Percentiles rank a stretch among this genome's conserved stretches.
These are phyloP conservation scores for Syngnathus typhle DNA, from an alignment of 2,113 vertebrate species.

Conservation along the genomic window DNA sequence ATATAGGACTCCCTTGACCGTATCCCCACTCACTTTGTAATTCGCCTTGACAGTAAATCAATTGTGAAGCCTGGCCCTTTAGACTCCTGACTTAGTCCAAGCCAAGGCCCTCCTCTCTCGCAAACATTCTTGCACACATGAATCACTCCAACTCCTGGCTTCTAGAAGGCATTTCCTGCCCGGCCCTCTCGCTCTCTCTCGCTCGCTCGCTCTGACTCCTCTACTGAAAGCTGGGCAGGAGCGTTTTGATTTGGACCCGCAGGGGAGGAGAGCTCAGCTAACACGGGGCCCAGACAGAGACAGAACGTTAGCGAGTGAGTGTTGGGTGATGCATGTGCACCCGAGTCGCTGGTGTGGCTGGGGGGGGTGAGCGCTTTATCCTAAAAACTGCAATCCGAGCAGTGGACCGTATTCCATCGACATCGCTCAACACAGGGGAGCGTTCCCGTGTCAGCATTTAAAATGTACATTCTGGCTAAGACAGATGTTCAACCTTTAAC, in stretches of 20 bases:
- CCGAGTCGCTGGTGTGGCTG: slow-evolving; percentile 30
- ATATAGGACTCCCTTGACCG: slow-evolving; percentile 86
- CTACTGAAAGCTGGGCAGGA: slow-evolving; percentile 79
- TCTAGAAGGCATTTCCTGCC: slow-evolving; percentile 95
- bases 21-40: slow-evolving; percentile 87
- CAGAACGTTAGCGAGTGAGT: slow-evolving; percentile 37
- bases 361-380: slow-evolving; percentile 45
- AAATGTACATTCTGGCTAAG: slow-evolving; percentile 54
- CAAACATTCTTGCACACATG: slow-evolving; percentile 85
- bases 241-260: slow-evolving; percentile 79
- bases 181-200: slow-evolving; percentile 67
- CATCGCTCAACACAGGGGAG: slow-evolving; percentile 37
- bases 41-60: slow-evolving; percentile 96
- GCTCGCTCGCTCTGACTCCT: slow-evolving; percentile 52
- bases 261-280: slow-evolving; percentile 57
- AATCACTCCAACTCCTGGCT: slow-evolving; percentile 95
- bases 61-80: slow-evolving; percentile 87
- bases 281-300: slow-evolving; percentile 32
- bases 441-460: slow-evolving; percentile 37
- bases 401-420: slow-evolving; percentile 44
- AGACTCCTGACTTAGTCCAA: slow-evolving; percentile 66
- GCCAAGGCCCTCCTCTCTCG: slow-evolving; percentile 68
- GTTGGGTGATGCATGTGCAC: slow-evolving; percentile 55
- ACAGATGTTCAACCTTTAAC: slow-evolving; percentile 52
- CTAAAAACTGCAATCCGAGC: slow-evolving; percentile 51